Conservation (phyloP, 2,797 vertebrate genomes). For the Smutsia temminckii region DNA sequence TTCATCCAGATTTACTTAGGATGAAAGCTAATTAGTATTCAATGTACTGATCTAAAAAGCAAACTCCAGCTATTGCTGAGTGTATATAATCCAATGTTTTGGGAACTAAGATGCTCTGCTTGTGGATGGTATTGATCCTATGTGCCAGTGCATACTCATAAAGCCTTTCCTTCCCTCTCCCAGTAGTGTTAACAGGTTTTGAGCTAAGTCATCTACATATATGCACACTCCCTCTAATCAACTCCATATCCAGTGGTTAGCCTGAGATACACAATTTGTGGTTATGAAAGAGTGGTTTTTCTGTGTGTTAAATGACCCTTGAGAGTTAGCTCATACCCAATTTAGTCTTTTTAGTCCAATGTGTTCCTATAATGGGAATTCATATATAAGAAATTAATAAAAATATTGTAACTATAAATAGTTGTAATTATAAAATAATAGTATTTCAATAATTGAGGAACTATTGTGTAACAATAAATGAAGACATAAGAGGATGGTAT, state of each 20-base stretch:
- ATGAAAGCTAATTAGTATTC: background rate
- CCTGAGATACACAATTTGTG: background rate
- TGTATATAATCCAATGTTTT: background rate
- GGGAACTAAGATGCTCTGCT: background rate
- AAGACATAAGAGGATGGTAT: background rate
- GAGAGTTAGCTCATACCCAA: background rate
- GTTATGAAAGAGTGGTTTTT: background rate
- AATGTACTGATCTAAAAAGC: background rate
- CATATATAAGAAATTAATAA: background rate
- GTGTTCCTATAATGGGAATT: background rate
- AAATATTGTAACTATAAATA: background rate
- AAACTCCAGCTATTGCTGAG: background rate
- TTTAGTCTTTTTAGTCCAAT: conserved; percentile 8
- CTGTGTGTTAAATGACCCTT: background rate
- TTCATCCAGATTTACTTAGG: conserved; percentile 9
- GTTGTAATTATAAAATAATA: background rate
- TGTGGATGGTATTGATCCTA: background rate
- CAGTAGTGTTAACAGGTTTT: background rate
- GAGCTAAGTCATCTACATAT: background rate
- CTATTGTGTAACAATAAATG: background rate
- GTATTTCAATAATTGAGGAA: background rate
- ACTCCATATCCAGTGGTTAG: background rate
- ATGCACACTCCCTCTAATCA: background rate
- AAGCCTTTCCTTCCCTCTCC: background rate
- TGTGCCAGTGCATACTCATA: background rate